Conservation (phyloP, 2,888 invertebrate genomes). For the Diarsia brunnea region DNA sequence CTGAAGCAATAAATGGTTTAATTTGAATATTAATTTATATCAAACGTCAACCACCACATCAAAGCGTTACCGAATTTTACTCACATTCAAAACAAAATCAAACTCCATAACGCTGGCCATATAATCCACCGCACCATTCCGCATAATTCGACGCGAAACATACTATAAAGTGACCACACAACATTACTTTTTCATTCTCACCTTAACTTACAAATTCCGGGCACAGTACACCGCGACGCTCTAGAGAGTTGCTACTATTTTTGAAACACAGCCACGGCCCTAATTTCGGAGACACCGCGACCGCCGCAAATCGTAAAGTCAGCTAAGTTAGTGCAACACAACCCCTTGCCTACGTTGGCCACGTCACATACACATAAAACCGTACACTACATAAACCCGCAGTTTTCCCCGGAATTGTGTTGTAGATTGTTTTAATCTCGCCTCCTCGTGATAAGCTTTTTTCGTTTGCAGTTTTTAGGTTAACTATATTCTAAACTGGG, state of each 20-base stretch:
- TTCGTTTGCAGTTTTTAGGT: slow-evolving; percentile 62
- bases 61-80: not conserved
- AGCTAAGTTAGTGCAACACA: slow-evolving; percentile 63
- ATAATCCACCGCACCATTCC: slow-evolving; percentile 26
- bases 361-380: slow-evolving; percentile 43
- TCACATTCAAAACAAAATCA: not conserved
- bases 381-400: slow-evolving; percentile 41
- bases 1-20: not conserved
- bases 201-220: slow-evolving; percentile 59
- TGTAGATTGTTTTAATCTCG: slow-evolving; percentile 64
- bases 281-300: slow-evolving; percentile 68
- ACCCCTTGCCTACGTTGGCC: slow-evolving; percentile 33
- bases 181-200: slow-evolving; percentile 52
- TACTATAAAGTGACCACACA: slow-evolving; percentile 57
- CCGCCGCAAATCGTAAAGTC: slow-evolving; percentile 68
- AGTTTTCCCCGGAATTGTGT: slow-evolving; percentile 56
- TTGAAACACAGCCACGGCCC: slow-evolving; percentile 66
- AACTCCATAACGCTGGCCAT: slow-evolving; percentile 5
- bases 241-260: slow-evolving; percentile 59
- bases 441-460: slow-evolving; percentile 53
- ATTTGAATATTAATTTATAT: not conserved
- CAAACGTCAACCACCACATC: not conserved
- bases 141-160: slow-evolving; percentile 45
- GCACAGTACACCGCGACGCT: slow-evolving; percentile 46
- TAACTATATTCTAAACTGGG: slow-evolving; percentile 59